phyloP scores from a whole-genome alignment of 2,888 invertebrate species.

The Gymnoscelis rufifasciata region DNA sequence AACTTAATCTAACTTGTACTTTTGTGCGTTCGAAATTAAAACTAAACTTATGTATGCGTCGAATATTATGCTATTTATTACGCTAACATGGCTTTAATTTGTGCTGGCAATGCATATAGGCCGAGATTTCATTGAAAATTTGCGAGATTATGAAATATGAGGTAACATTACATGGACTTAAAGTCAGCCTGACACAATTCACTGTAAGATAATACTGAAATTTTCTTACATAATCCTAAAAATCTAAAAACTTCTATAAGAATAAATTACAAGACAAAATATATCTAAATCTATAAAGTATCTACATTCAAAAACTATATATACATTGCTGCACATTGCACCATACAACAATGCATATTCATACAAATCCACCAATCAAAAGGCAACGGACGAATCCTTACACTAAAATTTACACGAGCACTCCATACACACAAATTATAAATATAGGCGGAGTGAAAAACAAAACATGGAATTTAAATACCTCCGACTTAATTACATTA shows the following conservation, averaged over 20 bases:
- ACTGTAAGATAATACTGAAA: conserved; percentile 28
- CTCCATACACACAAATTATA: conserved; percentile 32
- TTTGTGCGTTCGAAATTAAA: conserved; percentile 47
- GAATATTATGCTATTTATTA: conserved; percentile 41
- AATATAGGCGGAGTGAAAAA: conserved; percentile 62
- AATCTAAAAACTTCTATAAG: conserved; percentile 18
- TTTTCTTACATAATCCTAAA: conserved; percentile 20
- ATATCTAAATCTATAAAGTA: conserved; percentile 25
- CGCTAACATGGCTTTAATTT: conserved; percentile 49
- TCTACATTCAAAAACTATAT: conserved; percentile 23
- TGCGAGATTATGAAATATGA: conserved; percentile 13
- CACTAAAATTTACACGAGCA: conserved; percentile 29
- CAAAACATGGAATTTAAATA: conserved; percentile 48
- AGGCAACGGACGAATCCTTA: conserved; percentile 37
- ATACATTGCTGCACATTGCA: conserved; percentile 15
- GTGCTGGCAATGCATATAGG: conserved; percentile 34
- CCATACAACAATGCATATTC: conserved; percentile 15
- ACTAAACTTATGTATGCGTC: conserved; percentile 30
- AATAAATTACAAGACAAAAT: conserved; percentile 30
- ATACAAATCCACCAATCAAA: conserved; percentile 21
- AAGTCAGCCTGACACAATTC: conserved; percentile 17
- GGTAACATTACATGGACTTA: conserved; percentile 21
- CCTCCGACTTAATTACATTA: conserved; percentile 37
- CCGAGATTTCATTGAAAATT: conserved; percentile 19
- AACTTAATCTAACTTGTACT: conserved; percentile 71